A percentile compares a stretch with the other conserved stretches of the same genome.
Evolutionary conservation across 2,888 invertebrate genomes (phyloP).

Genomic region (Drosophila acutilabella): DNA sequence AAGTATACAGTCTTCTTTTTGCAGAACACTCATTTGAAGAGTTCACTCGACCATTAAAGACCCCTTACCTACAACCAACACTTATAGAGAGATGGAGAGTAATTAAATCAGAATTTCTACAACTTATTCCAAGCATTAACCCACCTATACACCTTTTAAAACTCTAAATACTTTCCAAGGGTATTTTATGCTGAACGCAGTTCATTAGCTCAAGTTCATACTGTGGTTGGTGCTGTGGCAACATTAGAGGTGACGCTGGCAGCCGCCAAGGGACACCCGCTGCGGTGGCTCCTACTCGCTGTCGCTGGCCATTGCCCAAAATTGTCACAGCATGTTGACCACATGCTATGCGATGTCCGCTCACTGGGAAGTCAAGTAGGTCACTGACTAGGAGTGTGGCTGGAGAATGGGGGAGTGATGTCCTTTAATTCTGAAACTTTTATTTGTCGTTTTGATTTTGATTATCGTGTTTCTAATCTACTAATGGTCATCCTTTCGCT

Average conservation of each 20-base stretch:
- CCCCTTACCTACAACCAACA: too few species aligned
- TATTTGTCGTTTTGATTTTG: slow-evolving; percentile 41
- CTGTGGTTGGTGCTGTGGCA: slow-evolving; percentile 59
- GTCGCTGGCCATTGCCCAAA: slow-evolving; percentile 61
- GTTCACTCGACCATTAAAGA: too few species aligned
- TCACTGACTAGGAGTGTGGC: slow-evolving; percentile 1
- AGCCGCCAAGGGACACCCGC: slow-evolving; percentile 43
- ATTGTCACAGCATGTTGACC: slow-evolving; percentile 68
- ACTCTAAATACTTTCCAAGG: neutral
- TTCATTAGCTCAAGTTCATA: slow-evolving; percentile 62
- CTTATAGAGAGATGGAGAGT: too few species aligned
- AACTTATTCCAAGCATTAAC: too few species aligned
- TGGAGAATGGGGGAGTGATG: neutral
- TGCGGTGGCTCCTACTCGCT: slow-evolving; percentile 37
- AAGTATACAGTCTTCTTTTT: too few species aligned
- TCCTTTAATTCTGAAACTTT: neutral
- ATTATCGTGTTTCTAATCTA: slow-evolving; percentile 63
- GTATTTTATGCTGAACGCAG: slow-evolving; percentile 34
- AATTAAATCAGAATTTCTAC: too few species aligned
- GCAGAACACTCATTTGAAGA: too few species aligned
- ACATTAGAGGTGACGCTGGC: slow-evolving; percentile 47
- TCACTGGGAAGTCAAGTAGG: slow-evolving; percentile 6
- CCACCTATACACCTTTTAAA: neutral
- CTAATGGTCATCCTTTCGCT: slow-evolving; percentile 59
- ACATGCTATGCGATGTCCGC: slow-evolving; percentile 24